Percentiles rank a stretch among this genome's conserved stretches.
These are phyloP conservation scores for Tetropium fuscum DNA, from an alignment of 2,888 invertebrate genomes.

Conservation along the genomic window DNA sequence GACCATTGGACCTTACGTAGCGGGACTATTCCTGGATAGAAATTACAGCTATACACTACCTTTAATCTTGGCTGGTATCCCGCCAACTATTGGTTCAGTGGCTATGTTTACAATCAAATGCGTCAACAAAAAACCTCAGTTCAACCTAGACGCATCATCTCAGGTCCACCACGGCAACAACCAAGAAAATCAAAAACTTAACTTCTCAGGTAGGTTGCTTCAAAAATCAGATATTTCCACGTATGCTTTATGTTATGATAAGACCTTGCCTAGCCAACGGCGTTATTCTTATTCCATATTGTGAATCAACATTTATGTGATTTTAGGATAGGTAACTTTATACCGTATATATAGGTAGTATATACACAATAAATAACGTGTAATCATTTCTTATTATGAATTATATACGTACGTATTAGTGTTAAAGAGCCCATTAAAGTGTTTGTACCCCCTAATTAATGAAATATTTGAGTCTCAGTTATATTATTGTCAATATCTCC, in stretches of 20 bases:
- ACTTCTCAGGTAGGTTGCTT: constrained; percentile 52
- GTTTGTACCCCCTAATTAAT: no score
- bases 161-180: constrained; percentile 25
- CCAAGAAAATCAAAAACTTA: constrained; percentile 16
- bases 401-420: no score
- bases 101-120: constrained; percentile 76
- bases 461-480: no score
- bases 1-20: constrained; percentile 88
- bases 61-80: constrained; percentile 85
- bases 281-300: constrained; percentile 48
- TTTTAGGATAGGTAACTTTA: constrained; percentile 23
- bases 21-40: constrained; percentile 75
- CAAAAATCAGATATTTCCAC: constrained; percentile 31
- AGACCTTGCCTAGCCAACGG: constrained; percentile 38
- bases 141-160: constrained; percentile 8
- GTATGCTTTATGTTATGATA: constrained; percentile 35
- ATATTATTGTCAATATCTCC: no score
- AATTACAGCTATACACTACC: constrained; percentile 79
- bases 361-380: no score
- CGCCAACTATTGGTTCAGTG: constrained; percentile 84
- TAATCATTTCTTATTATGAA: constrained; percentile 15
- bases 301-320: constrained; percentile 3
- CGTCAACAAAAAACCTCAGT: constrained; percentile 53
- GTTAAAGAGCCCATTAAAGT: no score
- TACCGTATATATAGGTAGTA: not conserved